Base-by-base conservation (phyloP, 2,113 vertebrate species). In the Echinops telfairi region DNA sequence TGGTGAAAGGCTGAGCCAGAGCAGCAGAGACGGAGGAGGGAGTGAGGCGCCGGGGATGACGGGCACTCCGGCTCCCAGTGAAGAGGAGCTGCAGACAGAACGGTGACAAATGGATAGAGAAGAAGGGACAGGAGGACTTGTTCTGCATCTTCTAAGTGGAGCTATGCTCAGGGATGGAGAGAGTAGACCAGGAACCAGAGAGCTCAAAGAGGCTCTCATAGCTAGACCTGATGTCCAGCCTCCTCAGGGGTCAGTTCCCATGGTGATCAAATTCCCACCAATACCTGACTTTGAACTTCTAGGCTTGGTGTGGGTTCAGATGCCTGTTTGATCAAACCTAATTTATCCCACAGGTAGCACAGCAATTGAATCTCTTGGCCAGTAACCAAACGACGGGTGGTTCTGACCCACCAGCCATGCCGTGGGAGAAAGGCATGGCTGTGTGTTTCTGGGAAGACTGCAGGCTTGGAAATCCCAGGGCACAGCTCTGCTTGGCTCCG, bases 211-310 rank as follows among this genome's bases (percentile, higher is more conserved):
- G 53, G 19, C 57, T 10, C 8, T 17, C 0, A 23, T 5, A 43
- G 36, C 33, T 16, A 47, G 62, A 36, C 29, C 27, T 3, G 7
- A 53, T 0, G 0, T 2, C 4, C 2, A 5, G 27, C 0, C 11
- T 29, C 53, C 71, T 68, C 0, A 0, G 91, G 71, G 33, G 20
- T 15, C 53, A 17, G 17, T 2, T 40, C 53, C 77, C 16, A 8
- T 1, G 2, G 3, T 0, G 2, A 38, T 31, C 12, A 31, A 43
- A 20, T 38, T 38, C 27, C 12, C 80, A 80, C 15, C 58, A 17
- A 3, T 53, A 17, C 43, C 79, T 68, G 15, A 36, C 66, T 27
- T 68, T 53, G 47, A 10, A 53, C 47, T 9, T 53, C 47, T 12
- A 53, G 47, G 47, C 47, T 53, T 10, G 43, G 47, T 53, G 12